A percentile compares a stretch with the other conserved stretches of the same genome.
Conservation (phyloP, 1,140 invertebrate species). For the Nephotettix cincticeps region DNA sequence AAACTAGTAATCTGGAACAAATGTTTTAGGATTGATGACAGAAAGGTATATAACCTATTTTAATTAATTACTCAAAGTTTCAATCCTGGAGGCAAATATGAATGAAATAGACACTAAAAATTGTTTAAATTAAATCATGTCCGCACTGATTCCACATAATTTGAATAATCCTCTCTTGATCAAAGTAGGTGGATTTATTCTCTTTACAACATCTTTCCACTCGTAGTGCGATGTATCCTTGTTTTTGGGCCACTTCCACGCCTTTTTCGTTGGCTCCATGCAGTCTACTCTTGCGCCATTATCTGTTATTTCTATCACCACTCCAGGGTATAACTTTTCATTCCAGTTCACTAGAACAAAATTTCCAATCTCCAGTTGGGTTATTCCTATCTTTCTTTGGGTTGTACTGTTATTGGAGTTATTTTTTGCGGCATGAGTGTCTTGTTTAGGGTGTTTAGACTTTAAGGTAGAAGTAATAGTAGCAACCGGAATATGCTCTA, state of each 20-base stretch:
- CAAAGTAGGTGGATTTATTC: slow-evolving; percentile 21
- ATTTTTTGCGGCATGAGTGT: not conserved
- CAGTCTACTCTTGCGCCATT: slow-evolving; percentile 18
- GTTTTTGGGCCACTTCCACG: slow-evolving; percentile 28
- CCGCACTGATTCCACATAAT: not conserved
- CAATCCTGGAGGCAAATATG: too few species aligned
- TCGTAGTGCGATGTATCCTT: slow-evolving; percentile 22
- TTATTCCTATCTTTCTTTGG: not conserved
- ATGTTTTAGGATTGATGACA: too few species aligned
- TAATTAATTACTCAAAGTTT: too few species aligned
- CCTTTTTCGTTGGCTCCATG: slow-evolving; percentile 25
- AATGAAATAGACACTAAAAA: not conserved
- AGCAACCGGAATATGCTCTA: not conserved
- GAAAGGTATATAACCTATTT: too few species aligned
- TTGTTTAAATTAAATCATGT: not conserved
- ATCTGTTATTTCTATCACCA: not conserved
- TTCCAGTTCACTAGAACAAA: slow-evolving; percentile 14
- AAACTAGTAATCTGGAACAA: too few species aligned
- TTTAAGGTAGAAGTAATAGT: not conserved
- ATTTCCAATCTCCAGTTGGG: not conserved
- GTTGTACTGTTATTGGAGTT: not conserved
- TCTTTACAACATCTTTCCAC: slow-evolving; percentile 15
- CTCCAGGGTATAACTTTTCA: slow-evolving; percentile 6
- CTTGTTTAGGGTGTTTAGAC: not conserved
- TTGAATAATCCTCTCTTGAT: slow-evolving; percentile 3